Percentiles rank a stretch among this genome's conserved stretches.
These are phyloP conservation scores for Nemapogon koenigi DNA, from an alignment of 2,888 invertebrate species.

Conservation along the genomic window DNA sequence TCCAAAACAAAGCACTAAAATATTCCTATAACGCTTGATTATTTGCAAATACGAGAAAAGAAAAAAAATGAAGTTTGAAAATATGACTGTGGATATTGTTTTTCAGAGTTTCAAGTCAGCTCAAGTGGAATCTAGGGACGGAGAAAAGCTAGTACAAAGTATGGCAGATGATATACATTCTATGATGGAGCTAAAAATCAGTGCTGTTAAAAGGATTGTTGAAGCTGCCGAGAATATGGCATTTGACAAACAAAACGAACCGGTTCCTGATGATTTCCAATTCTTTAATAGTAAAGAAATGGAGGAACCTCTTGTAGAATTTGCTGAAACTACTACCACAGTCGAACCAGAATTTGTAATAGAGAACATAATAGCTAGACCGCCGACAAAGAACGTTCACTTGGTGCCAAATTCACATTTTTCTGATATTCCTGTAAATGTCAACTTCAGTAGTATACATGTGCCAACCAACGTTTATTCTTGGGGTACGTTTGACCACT, in stretches of 20 bases:
- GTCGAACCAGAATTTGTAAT: constrained; percentile 60
- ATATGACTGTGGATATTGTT: constrained; percentile 6
- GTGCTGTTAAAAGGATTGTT: constrained; percentile 87
- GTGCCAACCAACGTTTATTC: constrained; percentile 96
- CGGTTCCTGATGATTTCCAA: constrained; percentile 67
- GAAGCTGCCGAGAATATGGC: constrained; percentile 88
- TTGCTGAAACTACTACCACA: constrained; percentile 39
- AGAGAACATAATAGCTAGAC: constrained; percentile 59
- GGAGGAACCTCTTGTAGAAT: constrained; percentile 59
- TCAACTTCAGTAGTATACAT: constrained; percentile 86
- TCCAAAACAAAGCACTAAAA: no score
- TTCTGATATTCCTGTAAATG: constrained; percentile 78
- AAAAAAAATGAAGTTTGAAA: no score
- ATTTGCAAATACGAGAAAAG: no score
- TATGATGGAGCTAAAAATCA: constrained; percentile 89
- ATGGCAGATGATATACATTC: constrained; percentile 85
- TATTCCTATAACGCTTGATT: no score
- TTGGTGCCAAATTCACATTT: constrained; percentile 77
- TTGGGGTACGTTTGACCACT: constrained; percentile 67
- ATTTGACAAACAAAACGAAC: constrained; percentile 59
- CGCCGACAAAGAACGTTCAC: constrained; percentile 68
- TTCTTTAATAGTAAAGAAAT: constrained; percentile 77
- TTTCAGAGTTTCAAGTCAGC: constrained; percentile 80
- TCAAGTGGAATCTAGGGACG: constrained; percentile 76
- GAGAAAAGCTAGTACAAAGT: constrained; percentile 78